Evolutionary conservation across 2,113 vertebrate species (phyloP), one percentile per base, ranked within the genome.

Genomic region (Willisornis vidua): DNA sequence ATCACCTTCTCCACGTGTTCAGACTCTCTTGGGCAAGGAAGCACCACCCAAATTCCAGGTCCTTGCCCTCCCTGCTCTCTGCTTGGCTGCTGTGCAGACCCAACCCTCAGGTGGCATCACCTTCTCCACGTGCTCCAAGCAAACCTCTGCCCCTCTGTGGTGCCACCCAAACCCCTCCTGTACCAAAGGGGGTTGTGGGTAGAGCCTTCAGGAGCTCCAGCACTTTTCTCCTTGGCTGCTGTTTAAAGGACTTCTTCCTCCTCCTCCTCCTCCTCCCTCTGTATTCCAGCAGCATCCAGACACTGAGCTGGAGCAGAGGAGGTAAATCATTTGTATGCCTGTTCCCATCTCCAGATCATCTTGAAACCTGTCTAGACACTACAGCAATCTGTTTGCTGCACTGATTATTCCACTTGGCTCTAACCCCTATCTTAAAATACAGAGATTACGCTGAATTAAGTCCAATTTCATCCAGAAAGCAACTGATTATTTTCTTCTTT

Each of bases 401-500:
- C 51, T 87, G 68, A 84, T 78, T 59, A 78, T 86, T 63, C 88
- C 71, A 57, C 88, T 84, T 71, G 80, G 43, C 78, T 71, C 9
- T 37, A 41, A 48, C 43, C 25, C 6, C 31, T 8, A 15, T n/a
- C 39, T 71, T 48, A 68, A 90, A 80, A 88, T 54, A 51, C 76
- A 84, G 17, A 61, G 76, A 84, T 94, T 67, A 93, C 67, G 57
- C 45, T 72, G 80, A 96, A 90, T 92, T 71, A 90, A 89, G 57
- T 84, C 73, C 81, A 68, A 88, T 92, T 88, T 78, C 45, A 71
- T 71, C 77, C 71, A 88, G 73, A 93, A 95, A 90, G 58, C 92
- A 71, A 39, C 70, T 84, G 57, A 92, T 92, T 77, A 86, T 95
- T 91, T 93, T 65, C 88, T 84, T 41, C 72, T 90, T 88, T 66